Conservation (phyloP, 2,888 invertebrate genomes). For the Andrena camellia region DNA sequence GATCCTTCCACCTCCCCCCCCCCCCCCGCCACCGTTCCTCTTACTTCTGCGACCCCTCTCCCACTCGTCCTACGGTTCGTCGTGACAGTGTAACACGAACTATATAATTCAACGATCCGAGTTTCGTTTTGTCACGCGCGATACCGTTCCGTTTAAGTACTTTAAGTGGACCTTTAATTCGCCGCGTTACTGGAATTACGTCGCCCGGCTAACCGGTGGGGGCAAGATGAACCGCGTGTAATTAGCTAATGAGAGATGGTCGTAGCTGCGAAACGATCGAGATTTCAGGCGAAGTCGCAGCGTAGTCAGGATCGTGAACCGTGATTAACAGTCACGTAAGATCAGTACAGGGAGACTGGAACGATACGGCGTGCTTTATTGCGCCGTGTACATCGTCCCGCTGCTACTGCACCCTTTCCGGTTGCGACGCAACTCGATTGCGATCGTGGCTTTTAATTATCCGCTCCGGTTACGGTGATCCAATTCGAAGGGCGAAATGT, state of each 20-base stretch:
- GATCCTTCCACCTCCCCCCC: background rate
- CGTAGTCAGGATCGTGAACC: background rate
- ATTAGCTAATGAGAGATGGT: constrained; percentile 44
- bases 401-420: constrained; percentile 6
- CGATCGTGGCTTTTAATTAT: constrained; percentile 72
- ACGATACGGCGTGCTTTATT: constrained; percentile 5
- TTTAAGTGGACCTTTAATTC: constrained; percentile 28
- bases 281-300: constrained; percentile 13
- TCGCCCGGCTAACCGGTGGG: constrained; percentile 4
- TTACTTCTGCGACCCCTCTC: background rate
- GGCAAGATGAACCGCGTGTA: constrained; percentile 15
- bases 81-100: constrained; percentile 12
- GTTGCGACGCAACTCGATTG: constrained; percentile 63
- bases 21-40: background rate
- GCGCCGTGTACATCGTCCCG: background rate
- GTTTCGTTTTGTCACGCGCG: constrained; percentile 9
- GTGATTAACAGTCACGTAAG: constrained; percentile 42
- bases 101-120: constrained; percentile 14
- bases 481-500: constrained; percentile 34
- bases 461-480: constrained; percentile 66
- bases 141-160: constrained; percentile 8
- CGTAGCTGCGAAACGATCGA: constrained; percentile 5
- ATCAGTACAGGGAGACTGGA: background rate
- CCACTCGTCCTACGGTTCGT: constrained; percentile 1
- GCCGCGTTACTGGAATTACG: constrained; percentile 21